A percentile compares a stretch with the other conserved stretches of the same genome.
Conservation (phyloP, 2,113 vertebrate genomes). For the Toxotes chatareus region DNA sequence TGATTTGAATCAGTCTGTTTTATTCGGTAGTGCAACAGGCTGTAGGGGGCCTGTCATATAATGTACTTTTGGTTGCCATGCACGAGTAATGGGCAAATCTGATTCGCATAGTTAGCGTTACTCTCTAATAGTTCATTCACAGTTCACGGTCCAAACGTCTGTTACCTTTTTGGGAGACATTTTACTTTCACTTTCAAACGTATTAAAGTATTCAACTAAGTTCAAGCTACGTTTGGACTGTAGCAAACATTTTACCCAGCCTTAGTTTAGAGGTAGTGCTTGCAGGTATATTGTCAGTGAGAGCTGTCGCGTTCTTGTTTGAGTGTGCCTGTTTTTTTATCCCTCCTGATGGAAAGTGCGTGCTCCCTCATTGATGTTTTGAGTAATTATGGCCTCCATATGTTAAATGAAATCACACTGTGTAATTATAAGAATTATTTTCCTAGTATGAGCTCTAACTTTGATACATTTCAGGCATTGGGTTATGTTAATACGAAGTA, state of each 20-base stretch:
- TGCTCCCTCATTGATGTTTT: background rate
- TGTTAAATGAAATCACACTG: background rate
- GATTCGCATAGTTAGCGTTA: too few species aligned
- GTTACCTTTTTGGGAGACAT: background rate
- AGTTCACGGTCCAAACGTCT: background rate
- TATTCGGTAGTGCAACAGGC: background rate
- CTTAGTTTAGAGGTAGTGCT: background rate
- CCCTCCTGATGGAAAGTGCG: background rate
- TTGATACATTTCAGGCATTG: background rate
- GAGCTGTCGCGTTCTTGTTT: background rate
- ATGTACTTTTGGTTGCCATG: background rate
- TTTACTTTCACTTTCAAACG: background rate
- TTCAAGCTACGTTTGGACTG: background rate
- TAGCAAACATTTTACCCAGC: background rate
- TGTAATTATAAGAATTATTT: background rate
- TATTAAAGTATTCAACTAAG: background rate
- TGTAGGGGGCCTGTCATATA: background rate
- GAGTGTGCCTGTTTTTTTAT: background rate
- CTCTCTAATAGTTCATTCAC: background rate
- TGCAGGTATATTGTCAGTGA: too few species aligned
- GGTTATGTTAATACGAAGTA: background rate
- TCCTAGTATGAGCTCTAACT: background rate
- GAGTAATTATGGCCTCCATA: background rate
- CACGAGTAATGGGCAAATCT: background rate
- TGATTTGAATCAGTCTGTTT: background rate